Base-by-base conservation (phyloP, 2,888 invertebrate genomes). In the Cephus spinipes region DNA sequence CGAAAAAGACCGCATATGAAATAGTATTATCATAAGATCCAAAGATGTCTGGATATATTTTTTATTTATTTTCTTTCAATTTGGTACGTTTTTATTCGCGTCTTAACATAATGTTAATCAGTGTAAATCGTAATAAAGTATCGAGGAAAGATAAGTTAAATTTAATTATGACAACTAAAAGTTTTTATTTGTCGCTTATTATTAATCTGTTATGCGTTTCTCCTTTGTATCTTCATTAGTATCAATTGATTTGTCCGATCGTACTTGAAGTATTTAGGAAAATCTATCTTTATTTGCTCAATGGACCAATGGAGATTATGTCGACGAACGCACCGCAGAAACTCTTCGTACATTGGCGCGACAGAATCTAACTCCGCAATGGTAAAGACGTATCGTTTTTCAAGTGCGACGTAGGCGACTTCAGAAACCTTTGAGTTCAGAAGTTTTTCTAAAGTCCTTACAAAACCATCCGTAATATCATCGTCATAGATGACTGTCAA, bases 261-360 rank as follows among this genome's bases (percentile, higher is more conserved):
- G 87, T 97, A 97, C 11, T 94, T 94, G 87, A 97, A 97, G 91
- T 95, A 97, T 89, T 96, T 95, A 0, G 96, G 95, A 89, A 97
- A 97, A 89, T 96, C 94, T 68, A 95, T 91, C 3, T 94, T 92
- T 74, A 96, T 87, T 86, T 95, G 93, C 87, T 95, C 93, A 34
- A 95, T 92, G 12, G 88, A 92, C 94, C 96, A 94, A 34, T 92
- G 91, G 32, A 91, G 83, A 79, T 93, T 92, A 73, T 92, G 92
- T 77, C 90, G 89, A 85, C 92, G 92, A 11, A 94, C 91, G 80
- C 94, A 92, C 55, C 94, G 93, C 1, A 96, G 92, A 92, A 97
- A 97, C 92, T 96, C 95, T 87, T 97, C 97, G 87, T 96, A 97
- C 92, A 97, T 97, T 0, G 97, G 97, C 1, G 97, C 97, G n/a